phyloP scores from a whole-genome alignment of 2,888 invertebrate genomes.

The Schizotus pectinicornis region DNA sequence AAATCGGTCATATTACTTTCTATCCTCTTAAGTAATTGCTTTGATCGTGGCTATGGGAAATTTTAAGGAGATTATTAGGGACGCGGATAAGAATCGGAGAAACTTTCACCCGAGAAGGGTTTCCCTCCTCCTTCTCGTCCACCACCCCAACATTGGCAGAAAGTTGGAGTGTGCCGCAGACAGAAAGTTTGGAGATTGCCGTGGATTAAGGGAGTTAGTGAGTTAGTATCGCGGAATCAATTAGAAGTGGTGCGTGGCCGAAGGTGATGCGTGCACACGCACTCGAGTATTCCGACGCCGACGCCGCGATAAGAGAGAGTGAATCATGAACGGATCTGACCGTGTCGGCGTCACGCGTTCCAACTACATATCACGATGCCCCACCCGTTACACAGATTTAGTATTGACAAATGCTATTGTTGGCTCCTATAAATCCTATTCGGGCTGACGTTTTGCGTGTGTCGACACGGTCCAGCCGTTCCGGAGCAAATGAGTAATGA shows the following conservation, averaged over 20 bases:
- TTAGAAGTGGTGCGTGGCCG: slow-evolving; percentile 38
- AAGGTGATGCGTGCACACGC: slow-evolving; percentile 35
- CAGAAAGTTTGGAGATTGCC: slow-evolving; percentile 37
- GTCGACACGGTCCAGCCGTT: slow-evolving; percentile 55
- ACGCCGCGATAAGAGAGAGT: slow-evolving; percentile 39
- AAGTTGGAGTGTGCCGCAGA: slow-evolving; percentile 31
- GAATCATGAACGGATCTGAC: slow-evolving; percentile 42
- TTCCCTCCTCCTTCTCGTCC: slow-evolving; percentile 11
- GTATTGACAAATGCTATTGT: slow-evolving; percentile 57
- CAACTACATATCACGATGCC: slow-evolving; percentile 47
- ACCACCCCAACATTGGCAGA: background rate
- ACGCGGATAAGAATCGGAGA: slow-evolving; percentile 10
- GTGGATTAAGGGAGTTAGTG: slow-evolving; percentile 33
- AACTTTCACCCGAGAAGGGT: slow-evolving; percentile 7
- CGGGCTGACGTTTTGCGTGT: slow-evolving; percentile 54
- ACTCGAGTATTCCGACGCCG: slow-evolving; percentile 27
- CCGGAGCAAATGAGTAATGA: slow-evolving; percentile 54
- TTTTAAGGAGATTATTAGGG: slow-evolving; percentile 21
- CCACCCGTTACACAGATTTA: slow-evolving; percentile 51
- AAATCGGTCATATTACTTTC: too few relatives aligned
- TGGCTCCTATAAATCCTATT: slow-evolving; percentile 52
- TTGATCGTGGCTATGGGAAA: slow-evolving; percentile 14
- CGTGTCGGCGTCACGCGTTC: slow-evolving; percentile 46
- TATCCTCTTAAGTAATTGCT: slow-evolving; percentile 20
- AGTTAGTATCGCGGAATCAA: slow-evolving; percentile 42